Percentiles rank a stretch among this genome's conserved stretches.
phyloP scores from a whole-genome alignment of 2,888 invertebrate species.

The Rotaria magnacalcarata region DNA sequence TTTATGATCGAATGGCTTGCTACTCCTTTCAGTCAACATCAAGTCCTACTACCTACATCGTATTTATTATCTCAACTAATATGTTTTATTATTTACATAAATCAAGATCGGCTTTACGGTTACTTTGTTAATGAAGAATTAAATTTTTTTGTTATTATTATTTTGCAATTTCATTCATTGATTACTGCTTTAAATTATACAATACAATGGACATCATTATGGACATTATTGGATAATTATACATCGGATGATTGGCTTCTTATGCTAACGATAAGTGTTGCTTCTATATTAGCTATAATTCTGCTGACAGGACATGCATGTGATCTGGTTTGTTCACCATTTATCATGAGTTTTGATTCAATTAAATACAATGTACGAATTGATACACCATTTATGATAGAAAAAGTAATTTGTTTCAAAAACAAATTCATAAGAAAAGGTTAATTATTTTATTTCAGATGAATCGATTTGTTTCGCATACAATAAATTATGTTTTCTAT shows the following conservation, averaged over 20 bases:
- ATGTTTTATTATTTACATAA: neutral
- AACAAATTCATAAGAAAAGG: neutral
- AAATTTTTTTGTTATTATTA: neutral
- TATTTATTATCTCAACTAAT: neutral
- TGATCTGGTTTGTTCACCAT: slow-evolving; percentile 22
- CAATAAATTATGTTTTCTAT: slow-evolving; percentile 13
- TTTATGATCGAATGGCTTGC: neutral
- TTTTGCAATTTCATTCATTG: neutral
- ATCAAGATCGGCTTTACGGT: neutral
- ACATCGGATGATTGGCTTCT: neutral
- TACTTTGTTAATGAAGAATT: neutral
- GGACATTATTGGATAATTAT: slow-evolving; percentile 19
- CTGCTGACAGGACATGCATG: neutral
- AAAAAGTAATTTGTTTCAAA: neutral
- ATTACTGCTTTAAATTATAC: neutral
- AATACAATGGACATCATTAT: neutral
- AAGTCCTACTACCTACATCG: neutral
- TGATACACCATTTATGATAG: neutral
- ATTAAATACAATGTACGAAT: neutral
- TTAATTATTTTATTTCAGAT: neutral
- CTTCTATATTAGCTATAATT: neutral
- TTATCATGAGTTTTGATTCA: slow-evolving; percentile 5
- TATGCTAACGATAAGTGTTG: neutral
- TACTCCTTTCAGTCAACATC: neutral
- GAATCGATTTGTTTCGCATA: neutral